Conservation (phyloP, 2,888 invertebrate genomes). For the Laspeyria flexula region DNA sequence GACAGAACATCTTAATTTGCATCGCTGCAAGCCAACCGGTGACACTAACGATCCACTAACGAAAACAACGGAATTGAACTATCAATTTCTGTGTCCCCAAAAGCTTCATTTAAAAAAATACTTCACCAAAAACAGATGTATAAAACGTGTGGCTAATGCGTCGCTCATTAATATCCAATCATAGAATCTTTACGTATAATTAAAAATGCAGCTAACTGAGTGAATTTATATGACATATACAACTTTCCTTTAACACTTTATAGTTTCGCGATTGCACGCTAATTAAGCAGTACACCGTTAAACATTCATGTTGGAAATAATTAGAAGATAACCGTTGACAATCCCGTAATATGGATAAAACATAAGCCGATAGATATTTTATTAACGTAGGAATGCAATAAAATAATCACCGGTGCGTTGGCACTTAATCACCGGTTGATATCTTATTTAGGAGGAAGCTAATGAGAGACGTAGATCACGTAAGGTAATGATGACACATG, state of each 20-base stretch:
- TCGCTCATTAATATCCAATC: conserved; percentile 62
- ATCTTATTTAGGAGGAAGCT: conserved; percentile 81
- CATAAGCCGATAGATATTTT: conserved; percentile 67
- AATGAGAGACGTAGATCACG: conserved; percentile 83
- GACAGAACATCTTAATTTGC: conserved; percentile 80
- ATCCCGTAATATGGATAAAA: conserved; percentile 60
- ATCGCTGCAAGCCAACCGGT: conserved; percentile 68
- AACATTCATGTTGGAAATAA: conserved; percentile 42
- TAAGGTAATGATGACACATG: conserved; percentile 78
- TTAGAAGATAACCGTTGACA: conserved; percentile 55
- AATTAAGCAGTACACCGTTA: conserved; percentile 55
- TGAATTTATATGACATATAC: conserved; percentile 33
- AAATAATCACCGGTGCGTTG: conserved; percentile 73
- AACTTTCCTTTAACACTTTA: conserved; percentile 43
- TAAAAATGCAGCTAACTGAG: conserved; percentile 26
- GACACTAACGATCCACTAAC: conserved; percentile 78
- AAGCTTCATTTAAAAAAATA: conserved; percentile 67
- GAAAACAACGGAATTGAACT: conserved; percentile 78
- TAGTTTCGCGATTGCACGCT: conserved; percentile 56
- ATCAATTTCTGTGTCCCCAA: conserved; percentile 76
- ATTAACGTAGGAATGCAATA: conserved; percentile 78
- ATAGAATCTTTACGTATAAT: conserved; percentile 39
- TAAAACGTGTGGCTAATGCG: conserved; percentile 55
- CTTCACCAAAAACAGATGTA: conserved; percentile 51
- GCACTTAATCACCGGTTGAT: conserved; percentile 77